phyloP scores from a whole-genome alignment of 2,797 vertebrate species.

The Masticophis lateralis region DNA sequence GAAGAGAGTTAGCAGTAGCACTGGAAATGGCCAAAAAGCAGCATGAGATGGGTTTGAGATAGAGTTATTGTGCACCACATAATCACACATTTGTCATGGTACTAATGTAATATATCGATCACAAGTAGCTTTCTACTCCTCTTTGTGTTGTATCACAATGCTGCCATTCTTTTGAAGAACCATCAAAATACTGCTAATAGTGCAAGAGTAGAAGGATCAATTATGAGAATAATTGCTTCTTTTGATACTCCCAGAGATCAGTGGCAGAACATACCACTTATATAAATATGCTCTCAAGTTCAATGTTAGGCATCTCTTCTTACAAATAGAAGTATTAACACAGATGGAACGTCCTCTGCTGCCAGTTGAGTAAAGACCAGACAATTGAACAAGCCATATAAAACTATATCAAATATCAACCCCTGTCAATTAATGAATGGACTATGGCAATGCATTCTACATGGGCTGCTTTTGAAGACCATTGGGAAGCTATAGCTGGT shows the following conservation, averaged over 20 bases:
- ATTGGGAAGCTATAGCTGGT: background rate
- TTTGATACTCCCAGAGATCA: background rate
- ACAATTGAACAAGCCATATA: background rate
- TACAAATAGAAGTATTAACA: background rate
- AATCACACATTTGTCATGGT: fast-evolving
- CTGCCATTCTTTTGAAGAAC: background rate
- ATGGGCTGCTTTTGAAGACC: background rate
- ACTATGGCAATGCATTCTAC: background rate
- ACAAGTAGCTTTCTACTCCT: background rate
- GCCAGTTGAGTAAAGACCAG: background rate
- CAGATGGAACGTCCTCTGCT: background rate
- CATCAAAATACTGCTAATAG: background rate
- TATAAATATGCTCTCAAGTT: background rate
- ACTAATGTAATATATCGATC: background rate
- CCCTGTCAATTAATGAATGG: background rate
- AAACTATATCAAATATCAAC: background rate
- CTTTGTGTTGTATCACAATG: background rate
- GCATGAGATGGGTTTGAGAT: background rate
- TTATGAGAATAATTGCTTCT: background rate
- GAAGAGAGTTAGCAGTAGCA: background rate
- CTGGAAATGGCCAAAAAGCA: background rate
- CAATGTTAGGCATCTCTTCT: background rate
- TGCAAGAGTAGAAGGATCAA: background rate
- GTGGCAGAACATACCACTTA: background rate
- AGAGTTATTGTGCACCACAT: background rate